phyloP scores from a whole-genome alignment of 2,113 vertebrate species.

The Coracopsis vasa region DNA sequence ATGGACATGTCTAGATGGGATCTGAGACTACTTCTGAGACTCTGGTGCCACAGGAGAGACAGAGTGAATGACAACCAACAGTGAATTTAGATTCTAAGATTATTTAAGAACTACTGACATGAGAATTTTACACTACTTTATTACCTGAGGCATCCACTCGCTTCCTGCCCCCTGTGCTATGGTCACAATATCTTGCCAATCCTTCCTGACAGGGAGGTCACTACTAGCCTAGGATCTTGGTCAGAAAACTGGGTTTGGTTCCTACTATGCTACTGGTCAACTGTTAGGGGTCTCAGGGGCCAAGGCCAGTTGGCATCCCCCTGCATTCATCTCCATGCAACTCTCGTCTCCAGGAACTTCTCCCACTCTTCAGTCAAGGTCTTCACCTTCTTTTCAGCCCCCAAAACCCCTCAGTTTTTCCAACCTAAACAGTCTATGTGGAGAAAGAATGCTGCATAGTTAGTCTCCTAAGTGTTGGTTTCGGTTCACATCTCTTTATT shows the following conservation, averaged over 20 bases:
- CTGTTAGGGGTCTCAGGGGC: not conserved
- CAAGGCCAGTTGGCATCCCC: not conserved
- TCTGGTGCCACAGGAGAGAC: not conserved
- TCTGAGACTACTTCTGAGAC: not conserved
- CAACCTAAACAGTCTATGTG: not conserved
- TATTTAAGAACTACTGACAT: not conserved
- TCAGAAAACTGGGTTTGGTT: not conserved
- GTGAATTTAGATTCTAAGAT: not conserved
- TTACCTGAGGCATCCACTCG: not conserved
- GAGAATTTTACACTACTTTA: not conserved
- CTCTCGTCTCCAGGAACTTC: not conserved
- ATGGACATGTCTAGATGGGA: not conserved
- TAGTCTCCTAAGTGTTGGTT: not conserved
- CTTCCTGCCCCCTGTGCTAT: not conserved
- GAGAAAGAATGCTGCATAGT: not conserved
- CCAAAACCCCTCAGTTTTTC: not conserved
- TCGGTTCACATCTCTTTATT: not conserved
- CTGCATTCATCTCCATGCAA: not conserved
- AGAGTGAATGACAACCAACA: not conserved
- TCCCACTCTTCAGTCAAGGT: not conserved
- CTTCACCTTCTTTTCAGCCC: not conserved
- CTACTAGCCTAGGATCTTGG: not conserved
- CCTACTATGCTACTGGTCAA: not conserved
- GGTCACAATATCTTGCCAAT: not conserved
- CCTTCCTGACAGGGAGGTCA: not conserved